Conservation (phyloP, 2,888 invertebrate genomes). For the Orthonychiurus folsomi region DNA sequence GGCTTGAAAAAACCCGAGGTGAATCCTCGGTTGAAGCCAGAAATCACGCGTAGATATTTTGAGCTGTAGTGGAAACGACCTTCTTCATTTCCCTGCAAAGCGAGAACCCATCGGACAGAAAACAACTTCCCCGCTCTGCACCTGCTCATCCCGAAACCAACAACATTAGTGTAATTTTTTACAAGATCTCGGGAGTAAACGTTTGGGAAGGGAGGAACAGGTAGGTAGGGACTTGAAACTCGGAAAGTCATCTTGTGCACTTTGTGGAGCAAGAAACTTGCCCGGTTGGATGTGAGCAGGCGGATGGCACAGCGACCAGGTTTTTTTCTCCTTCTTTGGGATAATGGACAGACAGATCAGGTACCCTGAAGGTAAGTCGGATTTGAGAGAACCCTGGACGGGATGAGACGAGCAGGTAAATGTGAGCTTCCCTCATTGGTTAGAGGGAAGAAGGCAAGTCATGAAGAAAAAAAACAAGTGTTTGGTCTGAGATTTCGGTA, state of each 20-base stretch:
- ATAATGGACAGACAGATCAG: conserved; percentile 10
- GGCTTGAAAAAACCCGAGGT: no score
- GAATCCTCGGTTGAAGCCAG: background rate
- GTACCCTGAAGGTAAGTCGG: conserved; percentile 13
- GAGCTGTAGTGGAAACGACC: background rate
- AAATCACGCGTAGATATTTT: background rate
- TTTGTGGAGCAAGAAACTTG: background rate
- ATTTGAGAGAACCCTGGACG: conserved; percentile 11
- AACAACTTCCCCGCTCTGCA: background rate
- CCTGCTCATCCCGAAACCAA: background rate
- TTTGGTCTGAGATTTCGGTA: background rate
- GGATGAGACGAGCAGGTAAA: background rate
- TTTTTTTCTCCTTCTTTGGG: background rate
- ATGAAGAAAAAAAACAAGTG: conserved; percentile 10
- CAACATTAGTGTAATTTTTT: background rate
- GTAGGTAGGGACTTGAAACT: background rate
- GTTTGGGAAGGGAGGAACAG: no score
- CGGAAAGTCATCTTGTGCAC: background rate
- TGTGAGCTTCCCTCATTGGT: conserved; percentile 11
- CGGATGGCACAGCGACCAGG: background rate
- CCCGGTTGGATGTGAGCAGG: background rate
- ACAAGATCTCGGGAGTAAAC: background rate
- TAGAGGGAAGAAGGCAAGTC: conserved; percentile 13
- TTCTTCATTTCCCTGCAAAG: background rate
- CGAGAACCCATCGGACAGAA: background rate